These are phyloP conservation scores for Anticlea derivata DNA, from an alignment of 2,888 invertebrate species.

Conservation along the genomic window DNA sequence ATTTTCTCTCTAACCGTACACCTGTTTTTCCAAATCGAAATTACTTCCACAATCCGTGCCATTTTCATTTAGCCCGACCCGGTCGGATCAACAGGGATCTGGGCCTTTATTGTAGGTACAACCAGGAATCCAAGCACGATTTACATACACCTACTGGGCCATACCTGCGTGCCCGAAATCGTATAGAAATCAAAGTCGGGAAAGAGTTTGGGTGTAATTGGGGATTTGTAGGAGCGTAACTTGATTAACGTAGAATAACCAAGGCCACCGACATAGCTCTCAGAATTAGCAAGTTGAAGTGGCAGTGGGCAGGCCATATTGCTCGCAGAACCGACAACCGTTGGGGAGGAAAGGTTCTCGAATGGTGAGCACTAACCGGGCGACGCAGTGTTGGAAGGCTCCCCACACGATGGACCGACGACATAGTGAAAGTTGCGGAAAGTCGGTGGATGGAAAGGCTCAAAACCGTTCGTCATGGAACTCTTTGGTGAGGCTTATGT, in stretches of 20 bases:
- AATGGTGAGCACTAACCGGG: too few species aligned
- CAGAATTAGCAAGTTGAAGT: too few species aligned
- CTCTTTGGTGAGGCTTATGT: too few species aligned
- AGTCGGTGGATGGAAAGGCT: too few species aligned
- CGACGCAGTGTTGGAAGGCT: too few species aligned
- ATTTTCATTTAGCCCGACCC: conserved; percentile 31
- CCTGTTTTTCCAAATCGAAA: conserved; percentile 32
- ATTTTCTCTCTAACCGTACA: conserved; percentile 5
- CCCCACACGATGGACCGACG: too few species aligned
- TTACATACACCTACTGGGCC: conserved; percentile 26
- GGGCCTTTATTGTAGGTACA: conserved; percentile 28
- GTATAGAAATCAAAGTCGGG: conserved; percentile 25
- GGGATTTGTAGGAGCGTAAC: not conserved
- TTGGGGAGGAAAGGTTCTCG: too few species aligned
- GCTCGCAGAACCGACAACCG: too few species aligned
- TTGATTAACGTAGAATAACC: not conserved
- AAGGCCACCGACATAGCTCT: too few species aligned
- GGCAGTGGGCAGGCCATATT: too few species aligned
- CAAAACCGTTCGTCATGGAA: too few species aligned
- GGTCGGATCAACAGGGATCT: conserved; percentile 22
- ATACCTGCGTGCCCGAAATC: conserved; percentile 13
- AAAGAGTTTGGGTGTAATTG: conserved; percentile 13
- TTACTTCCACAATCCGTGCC: conserved; percentile 32
- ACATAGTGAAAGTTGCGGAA: too few species aligned
- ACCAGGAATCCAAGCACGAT: conserved; percentile 29